These are phyloP conservation scores for Zaprionus nigranus DNA, from an alignment of 1,140 invertebrate species.

Conservation along the genomic window DNA sequence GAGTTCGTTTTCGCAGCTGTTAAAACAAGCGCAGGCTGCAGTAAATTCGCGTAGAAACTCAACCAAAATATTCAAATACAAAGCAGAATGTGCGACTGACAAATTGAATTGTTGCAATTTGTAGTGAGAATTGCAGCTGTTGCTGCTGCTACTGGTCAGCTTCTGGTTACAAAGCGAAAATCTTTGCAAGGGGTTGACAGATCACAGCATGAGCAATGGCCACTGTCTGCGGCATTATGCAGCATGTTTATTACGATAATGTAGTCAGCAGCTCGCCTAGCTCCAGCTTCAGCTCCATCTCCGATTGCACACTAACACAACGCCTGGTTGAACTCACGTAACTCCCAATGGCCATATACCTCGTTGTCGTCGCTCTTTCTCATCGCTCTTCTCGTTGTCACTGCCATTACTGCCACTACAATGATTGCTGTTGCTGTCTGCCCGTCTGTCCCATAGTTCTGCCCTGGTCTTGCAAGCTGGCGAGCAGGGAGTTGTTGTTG, in stretches of 20 bases:
- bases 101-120: conserved; percentile 47
- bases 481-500: conserved; percentile 9
- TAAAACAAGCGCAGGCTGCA: not conserved
- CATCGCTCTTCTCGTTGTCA: conserved; percentile 35
- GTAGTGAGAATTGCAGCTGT: conserved; percentile 1
- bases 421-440: conserved; percentile 31
- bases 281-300: conserved; percentile 1
- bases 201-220: conserved; percentile 40
- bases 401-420: conserved; percentile 42
- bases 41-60: not conserved
- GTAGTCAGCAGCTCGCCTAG: conserved; percentile 61
- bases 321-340: conserved; percentile 64
- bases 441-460: not conserved
- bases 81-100: conserved; percentile 16
- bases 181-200: conserved; percentile 31
- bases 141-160: conserved; percentile 28
- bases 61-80: conserved; percentile 24
- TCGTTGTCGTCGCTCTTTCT: conserved; percentile 19
- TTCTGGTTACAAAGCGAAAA: conserved; percentile 51
- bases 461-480: not conserved
- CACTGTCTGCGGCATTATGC: conserved; percentile 52
- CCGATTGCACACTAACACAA: conserved; percentile 4
- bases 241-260: conserved; percentile 75
- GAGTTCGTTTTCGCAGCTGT: conserved; percentile 9
- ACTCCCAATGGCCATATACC: conserved; percentile 41